Base-by-base conservation (phyloP, 2,888 invertebrate species). In the Caenorhabditis panamensis region DNA sequence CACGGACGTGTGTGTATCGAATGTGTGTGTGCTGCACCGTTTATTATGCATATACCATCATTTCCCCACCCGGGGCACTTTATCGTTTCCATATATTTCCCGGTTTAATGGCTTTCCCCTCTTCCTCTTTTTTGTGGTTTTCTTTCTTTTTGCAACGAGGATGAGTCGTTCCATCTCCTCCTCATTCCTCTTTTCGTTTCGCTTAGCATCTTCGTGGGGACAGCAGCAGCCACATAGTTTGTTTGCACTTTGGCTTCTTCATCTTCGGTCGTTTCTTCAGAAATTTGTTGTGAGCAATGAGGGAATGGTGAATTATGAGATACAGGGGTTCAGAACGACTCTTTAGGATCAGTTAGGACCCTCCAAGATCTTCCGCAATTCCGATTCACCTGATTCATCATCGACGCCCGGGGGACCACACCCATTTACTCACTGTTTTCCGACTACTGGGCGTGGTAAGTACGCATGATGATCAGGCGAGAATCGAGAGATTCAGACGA, bases 241-340 rank as follows among this genome's bases (percentile, higher is more conserved):
- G 31, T 73, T 73, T 73, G 73, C 73, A 59, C 59, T 66, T 73
- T 51, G 58, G 73, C 64, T 73, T 66, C 73, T 58, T 64, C 73
- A 56, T 64, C 72, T 54, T 49, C 54, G 64, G 56, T 51, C 37
- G 20, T 54, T 37, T 13, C 13, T 24, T 11, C 16, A 37, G 24
- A 36, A 37, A 49, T 24, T 62, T 22, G 22, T 49, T 18, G 20
- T 9, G 18, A 13, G 16, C 5, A 31, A 31, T 31, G 31, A 20
- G 31, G 44, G 9, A 44, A 28, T 18, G 37, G 22, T 24, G n/a
- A 53, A 16, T 18, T 49, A 20, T 3, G 18, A 41, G 41, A 13
- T 36, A 36, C 36, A 41, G 41, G 9, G 41, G 13, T 41, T 31
- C 31, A 6, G 4, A 9, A 31, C 31, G n/a, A n/a, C n/a, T n/a